Base-by-base conservation (phyloP, 2,797 vertebrate species). In the Clarias pachynema region DNA sequence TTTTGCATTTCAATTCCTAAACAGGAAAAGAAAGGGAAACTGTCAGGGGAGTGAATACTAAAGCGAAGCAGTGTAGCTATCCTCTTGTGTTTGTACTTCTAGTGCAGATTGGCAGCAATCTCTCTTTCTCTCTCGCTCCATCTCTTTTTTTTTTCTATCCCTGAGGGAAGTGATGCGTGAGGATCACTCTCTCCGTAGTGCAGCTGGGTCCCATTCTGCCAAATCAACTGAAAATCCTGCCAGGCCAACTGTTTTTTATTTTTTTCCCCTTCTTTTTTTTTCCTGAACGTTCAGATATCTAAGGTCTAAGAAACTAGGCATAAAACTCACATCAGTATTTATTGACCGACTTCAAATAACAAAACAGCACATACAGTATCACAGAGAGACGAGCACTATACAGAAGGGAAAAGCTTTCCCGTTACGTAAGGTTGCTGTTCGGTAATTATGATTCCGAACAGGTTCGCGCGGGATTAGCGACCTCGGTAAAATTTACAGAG, bases 151-250 rank as follows among this genome's bases (percentile, higher is more conserved):
- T 56, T 79, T 79, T 83, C 15, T 14, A 49, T 59, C 79, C 84
- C 88, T 83, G 40, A 69, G 85, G 86, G 88, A 88, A 89, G 79
- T 60, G 79, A 73, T 80, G 85, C 84, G 24, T 86, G 72, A 85
- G 72, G 77, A 40, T 80, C 69, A 18, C 59, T 80, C 63, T 84
- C 83, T 40, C 75, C 31, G 15, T 65, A 65, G 74, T 75, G 66
- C 88, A 91, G 90, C 87, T 89, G 87, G 79, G 82, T 63, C 86
- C 83, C 66, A 73, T 73, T 20, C 18, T 81, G 85, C 73, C 78
- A 82, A 86, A 87, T 86, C 82, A 82, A 87, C 73, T 60, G 69
- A 86, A 81, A 84, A 83, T 79, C 63, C 53, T 70, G 24, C 59
- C 75, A 84, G 68, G 59, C 69, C 59, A 85, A 57, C 69, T 66